phyloP scores from a whole-genome alignment of 1,140 invertebrate genomes.

The Drosophila miranda region DNA sequence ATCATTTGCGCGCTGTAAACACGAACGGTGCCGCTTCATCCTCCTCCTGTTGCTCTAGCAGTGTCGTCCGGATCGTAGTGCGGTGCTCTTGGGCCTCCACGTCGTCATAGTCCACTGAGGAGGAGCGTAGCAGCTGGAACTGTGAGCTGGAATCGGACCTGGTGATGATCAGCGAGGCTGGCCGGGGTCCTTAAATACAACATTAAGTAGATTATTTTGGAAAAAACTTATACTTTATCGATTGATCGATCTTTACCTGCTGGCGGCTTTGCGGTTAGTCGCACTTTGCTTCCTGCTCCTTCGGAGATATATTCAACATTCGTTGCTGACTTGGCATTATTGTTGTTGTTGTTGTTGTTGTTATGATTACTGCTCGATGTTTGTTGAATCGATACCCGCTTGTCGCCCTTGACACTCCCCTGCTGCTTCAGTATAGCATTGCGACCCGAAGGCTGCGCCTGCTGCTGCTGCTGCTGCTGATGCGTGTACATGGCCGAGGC shows the following conservation, averaged over 20 bases:
- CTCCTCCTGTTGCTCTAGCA: constrained; percentile 77
- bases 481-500: constrained; percentile 1
- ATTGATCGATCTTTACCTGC: constrained; percentile 41
- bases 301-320: constrained; percentile 79
- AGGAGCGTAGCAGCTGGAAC: constrained; percentile 77
- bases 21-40: constrained; percentile 81
- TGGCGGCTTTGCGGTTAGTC: constrained; percentile 59
- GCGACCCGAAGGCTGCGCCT: constrained; percentile 60
- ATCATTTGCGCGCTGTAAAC: constrained; percentile 81
- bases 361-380: constrained; percentile 30
- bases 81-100: constrained; percentile 72
- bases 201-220: neutral
- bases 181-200: constrained; percentile 57
- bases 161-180: constrained; percentile 79
- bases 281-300: constrained; percentile 51
- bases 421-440: constrained; percentile 81
- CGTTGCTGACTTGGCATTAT: constrained; percentile 53
- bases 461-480: constrained; percentile 14
- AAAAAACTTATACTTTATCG: neutral
- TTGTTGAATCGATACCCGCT: constrained; percentile 78
- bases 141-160: constrained; percentile 69
- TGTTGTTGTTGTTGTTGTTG: constrained; percentile 63
- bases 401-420: constrained; percentile 75
- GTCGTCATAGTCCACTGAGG: constrained; percentile 81
- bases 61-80: constrained; percentile 54